phyloP scores from a whole-genome alignment of 2,113 vertebrate species.

The Chaetodon trifascialis region DNA sequence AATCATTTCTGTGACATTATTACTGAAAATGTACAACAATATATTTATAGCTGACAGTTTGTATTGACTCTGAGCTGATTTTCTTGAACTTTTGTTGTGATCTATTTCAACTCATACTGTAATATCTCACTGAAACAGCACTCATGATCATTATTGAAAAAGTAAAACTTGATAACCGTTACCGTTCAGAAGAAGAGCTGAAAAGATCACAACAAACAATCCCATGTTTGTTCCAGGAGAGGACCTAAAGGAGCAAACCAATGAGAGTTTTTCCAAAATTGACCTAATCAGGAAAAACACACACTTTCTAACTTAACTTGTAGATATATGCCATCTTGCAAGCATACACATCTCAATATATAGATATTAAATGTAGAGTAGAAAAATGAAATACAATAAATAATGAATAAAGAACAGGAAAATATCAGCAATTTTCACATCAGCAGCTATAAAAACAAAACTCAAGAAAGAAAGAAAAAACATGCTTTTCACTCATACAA shows the following conservation, averaged over 20 bases:
- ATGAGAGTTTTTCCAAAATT: not conserved
- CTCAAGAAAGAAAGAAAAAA: not conserved
- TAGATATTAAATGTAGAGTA: not conserved
- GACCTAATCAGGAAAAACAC: not conserved
- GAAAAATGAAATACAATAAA: not conserved
- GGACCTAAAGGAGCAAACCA: not conserved
- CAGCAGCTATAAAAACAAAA: not conserved
- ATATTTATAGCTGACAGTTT: not conserved
- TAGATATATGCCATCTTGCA: no score
- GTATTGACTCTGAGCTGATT: not conserved
- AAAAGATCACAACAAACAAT: slow-evolving; percentile 22
- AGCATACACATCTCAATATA: not conserved
- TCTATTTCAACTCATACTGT: not conserved
- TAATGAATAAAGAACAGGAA: not conserved
- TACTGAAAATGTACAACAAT: no score
- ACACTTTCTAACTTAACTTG: not conserved
- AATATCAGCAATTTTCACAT: not conserved
- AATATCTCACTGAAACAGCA: not conserved
- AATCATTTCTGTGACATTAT: not conserved
- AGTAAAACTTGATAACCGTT: slow-evolving; percentile 2
- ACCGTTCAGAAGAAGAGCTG: slow-evolving; percentile 52
- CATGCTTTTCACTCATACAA: not conserved
- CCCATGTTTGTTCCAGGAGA: slow-evolving; percentile 32
- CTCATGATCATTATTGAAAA: not conserved
- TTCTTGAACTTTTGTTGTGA: not conserved